Percentiles rank a stretch among this genome's conserved stretches.
Evolutionary conservation across 37 sponge, comb jelly and placozoan species (phyloP).

Genomic region (Ianthella basta): DNA sequence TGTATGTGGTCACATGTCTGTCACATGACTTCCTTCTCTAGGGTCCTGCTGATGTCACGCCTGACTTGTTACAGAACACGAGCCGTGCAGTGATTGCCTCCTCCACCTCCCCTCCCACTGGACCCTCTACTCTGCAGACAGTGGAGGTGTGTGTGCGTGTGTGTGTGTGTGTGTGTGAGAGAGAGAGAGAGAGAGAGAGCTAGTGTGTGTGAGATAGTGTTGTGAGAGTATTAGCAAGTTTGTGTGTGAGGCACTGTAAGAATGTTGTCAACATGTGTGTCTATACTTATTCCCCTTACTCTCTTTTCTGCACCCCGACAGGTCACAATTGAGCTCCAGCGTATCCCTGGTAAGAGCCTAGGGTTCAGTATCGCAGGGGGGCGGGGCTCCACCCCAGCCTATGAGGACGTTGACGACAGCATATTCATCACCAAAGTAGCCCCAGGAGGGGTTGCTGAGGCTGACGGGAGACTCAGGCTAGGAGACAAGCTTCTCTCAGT

Average conservation of each 20-base stretch:
- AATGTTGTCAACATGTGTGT: background rate
- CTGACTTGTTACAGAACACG: slow-evolving; percentile 11
- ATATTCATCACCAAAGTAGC: slow-evolving; percentile 86
- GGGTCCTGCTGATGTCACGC: background rate
- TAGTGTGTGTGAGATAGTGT: background rate
- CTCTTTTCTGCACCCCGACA: background rate
- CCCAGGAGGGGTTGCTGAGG: slow-evolving; percentile 73
- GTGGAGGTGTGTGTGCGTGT: slow-evolving; percentile 16
- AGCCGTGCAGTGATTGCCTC: background rate
- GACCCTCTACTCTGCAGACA: slow-evolving; percentile 32
- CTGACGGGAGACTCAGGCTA: slow-evolving; percentile 74
- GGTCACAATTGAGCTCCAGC: slow-evolving; percentile 62
- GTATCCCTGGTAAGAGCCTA: slow-evolving; percentile 38
- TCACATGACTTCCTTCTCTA: no score
- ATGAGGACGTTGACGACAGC: slow-evolving; percentile 88
- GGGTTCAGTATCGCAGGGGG: slow-evolving; percentile 88
- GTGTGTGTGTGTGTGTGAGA: background rate
- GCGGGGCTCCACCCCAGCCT: slow-evolving; percentile 81
- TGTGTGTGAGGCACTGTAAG: no score
- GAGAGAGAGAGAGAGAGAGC: background rate
- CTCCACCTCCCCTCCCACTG: background rate
- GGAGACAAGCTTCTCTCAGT: slow-evolving; percentile 85
- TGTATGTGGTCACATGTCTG: no score
- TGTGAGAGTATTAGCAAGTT: no score
- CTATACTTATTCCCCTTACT: background rate